These are phyloP conservation scores for Sitodiplosis mosellana DNA, from an alignment of 1,140 invertebrate species.

Conservation along the genomic window DNA sequence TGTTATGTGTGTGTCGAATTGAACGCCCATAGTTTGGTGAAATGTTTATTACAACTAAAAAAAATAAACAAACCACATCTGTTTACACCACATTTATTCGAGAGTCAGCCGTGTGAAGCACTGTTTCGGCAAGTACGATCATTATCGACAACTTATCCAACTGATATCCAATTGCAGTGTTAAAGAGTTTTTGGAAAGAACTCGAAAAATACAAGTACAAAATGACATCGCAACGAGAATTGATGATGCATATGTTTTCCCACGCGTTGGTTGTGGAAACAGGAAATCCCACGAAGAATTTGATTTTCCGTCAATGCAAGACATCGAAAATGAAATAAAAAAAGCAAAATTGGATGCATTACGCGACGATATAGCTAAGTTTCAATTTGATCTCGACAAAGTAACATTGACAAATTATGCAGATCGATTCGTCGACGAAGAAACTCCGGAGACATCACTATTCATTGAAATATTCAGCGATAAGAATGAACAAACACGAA, in stretches of 20 bases:
- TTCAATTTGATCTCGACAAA: neutral
- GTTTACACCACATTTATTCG: neutral
- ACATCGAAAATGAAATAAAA: neutral
- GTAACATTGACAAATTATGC: neutral
- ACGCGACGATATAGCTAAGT: neutral
- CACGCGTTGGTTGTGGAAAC: neutral
- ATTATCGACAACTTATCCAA: neutral
- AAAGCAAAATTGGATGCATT: neutral
- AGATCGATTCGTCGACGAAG: neutral
- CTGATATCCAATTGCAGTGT: neutral
- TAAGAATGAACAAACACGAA: neutral
- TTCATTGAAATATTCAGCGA: neutral
- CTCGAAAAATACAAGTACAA: neutral
- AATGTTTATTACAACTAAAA: neutral
- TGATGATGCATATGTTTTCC: neutral
- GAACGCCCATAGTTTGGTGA: neutral
- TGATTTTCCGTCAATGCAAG: neutral
- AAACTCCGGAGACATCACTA: neutral
- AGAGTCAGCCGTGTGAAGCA: neutral
- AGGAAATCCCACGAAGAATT: neutral
- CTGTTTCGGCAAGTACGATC: neutral
- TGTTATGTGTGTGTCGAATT: too few relatives aligned
- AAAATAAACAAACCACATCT: neutral
- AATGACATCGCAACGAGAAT: neutral
- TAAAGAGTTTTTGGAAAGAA: neutral